Conservation (phyloP, 2,113 vertebrate species). For the Odocoileus hemionus region DNA sequence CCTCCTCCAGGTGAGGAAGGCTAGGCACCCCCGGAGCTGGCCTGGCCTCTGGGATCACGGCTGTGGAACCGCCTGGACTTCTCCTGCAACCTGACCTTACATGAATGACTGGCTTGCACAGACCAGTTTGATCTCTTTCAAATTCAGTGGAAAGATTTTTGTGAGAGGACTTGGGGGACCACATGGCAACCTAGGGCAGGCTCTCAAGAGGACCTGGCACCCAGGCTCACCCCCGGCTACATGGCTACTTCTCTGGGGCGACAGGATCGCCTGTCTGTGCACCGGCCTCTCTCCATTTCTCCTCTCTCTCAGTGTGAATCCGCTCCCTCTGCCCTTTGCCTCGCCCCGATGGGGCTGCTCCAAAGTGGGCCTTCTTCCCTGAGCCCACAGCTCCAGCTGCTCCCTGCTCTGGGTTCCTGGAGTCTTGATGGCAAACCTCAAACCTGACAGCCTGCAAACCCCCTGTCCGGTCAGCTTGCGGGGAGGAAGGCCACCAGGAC, state of each 20-base stretch:
- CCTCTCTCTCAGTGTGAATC: not conserved
- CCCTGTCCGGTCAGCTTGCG: not conserved
- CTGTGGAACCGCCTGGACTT: not conserved
- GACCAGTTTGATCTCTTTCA: not conserved
- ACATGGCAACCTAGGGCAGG: not conserved
- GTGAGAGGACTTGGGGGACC: not conserved
- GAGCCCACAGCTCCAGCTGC: not conserved
- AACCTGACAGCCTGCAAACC: rapidly evolving
- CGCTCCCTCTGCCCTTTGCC: not conserved
- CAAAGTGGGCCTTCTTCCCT: not conserved
- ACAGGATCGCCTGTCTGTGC: rapidly evolving
- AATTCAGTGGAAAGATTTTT: not conserved
- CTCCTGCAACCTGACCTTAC: not conserved
- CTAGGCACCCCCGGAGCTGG: not conserved
- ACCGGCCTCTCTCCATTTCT: not conserved
- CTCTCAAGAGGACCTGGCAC: not conserved
- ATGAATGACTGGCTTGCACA: rapidly evolving
- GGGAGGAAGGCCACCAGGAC: too few relatives aligned
- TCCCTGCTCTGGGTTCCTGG: not conserved
- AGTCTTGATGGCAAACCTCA: not conserved
- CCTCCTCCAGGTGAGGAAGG: not conserved
- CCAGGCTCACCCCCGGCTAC: too few relatives aligned
- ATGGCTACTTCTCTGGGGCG: not conserved
- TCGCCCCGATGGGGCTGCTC: rapidly evolving
- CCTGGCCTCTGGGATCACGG: not conserved